These are phyloP conservation scores for Daboia siamensis DNA, from an alignment of 2,113 vertebrate species.

Conservation along the genomic window DNA sequence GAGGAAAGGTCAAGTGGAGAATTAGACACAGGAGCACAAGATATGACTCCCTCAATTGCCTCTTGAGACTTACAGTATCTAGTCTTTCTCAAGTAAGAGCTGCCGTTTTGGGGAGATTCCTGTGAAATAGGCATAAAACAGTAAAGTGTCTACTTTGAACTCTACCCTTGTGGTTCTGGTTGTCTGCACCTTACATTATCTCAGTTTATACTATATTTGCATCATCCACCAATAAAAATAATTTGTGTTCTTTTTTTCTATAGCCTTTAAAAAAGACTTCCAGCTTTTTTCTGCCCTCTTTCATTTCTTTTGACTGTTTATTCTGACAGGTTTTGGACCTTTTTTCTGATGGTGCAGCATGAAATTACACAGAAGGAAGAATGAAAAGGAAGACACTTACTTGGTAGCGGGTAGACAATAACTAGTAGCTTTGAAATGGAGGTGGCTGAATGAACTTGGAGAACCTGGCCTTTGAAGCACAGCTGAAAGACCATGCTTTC, in stretches of 20 bases:
- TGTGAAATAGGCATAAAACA: background rate
- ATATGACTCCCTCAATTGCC: background rate
- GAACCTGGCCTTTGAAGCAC: background rate
- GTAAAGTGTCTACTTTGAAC: background rate
- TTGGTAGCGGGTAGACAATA: background rate
- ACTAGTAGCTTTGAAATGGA: background rate
- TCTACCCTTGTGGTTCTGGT: background rate
- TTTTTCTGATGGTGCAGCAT: background rate
- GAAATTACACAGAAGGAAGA: background rate
- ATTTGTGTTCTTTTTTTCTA: background rate
- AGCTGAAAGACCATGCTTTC: background rate
- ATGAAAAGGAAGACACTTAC: background rate
- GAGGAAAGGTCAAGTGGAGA: background rate
- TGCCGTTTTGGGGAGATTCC: background rate
- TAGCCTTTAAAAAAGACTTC: constrained; percentile 1
- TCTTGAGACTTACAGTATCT: background rate
- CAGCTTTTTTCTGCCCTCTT: background rate
- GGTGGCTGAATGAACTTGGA: background rate
- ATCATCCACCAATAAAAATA: background rate
- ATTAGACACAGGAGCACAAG: background rate
- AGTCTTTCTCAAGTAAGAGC: background rate
- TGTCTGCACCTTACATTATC: background rate
- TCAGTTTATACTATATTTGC: background rate
- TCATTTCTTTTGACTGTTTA: background rate
- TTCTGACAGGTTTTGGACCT: background rate